A percentile compares a stretch with the other conserved stretches of the same genome.
phyloP scores from a whole-genome alignment of 2,888 invertebrate genomes.

The Ischnura elegans region DNA sequence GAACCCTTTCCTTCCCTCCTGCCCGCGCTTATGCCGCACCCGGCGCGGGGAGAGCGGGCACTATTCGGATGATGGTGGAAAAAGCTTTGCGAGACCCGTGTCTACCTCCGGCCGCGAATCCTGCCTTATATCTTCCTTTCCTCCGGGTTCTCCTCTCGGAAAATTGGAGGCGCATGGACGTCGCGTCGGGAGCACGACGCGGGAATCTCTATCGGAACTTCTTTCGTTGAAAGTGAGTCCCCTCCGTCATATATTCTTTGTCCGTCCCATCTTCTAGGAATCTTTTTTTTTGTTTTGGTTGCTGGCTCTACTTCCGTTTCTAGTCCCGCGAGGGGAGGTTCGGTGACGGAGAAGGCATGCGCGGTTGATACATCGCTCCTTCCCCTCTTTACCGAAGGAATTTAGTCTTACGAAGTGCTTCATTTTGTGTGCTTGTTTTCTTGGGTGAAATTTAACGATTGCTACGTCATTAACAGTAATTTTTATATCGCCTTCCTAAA shows the following conservation, averaged over 20 bases:
- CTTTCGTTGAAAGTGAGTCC: conserved; percentile 3
- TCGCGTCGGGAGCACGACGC: neutral
- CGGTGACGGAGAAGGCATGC: neutral
- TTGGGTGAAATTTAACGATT: neutral
- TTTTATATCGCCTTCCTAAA: neutral
- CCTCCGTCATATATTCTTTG: neutral
- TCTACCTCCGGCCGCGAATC: neutral
- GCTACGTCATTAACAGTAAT: neutral
- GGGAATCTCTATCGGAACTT: neutral
- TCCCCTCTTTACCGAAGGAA: too few relatives aligned
- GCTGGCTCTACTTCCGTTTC: neutral
- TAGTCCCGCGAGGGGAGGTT: neutral
- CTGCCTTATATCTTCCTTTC: neutral
- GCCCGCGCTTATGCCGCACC: neutral
- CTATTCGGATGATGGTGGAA: neutral
- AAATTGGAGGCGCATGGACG: neutral
- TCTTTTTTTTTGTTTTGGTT: neutral
- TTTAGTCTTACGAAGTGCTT: too few relatives aligned
- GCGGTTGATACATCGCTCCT: too few relatives aligned
- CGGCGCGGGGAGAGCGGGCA: neutral
- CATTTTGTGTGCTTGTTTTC: neutral
- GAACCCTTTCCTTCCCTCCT: neutral
- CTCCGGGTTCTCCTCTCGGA: neutral
- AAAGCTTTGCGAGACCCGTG: neutral
- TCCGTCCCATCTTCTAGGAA: neutral